A percentile compares a stretch with the other conserved stretches of the same genome.
Evolutionary conservation across 2,113 vertebrate genomes (phyloP).

Genomic region (Theropithecus gelada): DNA sequence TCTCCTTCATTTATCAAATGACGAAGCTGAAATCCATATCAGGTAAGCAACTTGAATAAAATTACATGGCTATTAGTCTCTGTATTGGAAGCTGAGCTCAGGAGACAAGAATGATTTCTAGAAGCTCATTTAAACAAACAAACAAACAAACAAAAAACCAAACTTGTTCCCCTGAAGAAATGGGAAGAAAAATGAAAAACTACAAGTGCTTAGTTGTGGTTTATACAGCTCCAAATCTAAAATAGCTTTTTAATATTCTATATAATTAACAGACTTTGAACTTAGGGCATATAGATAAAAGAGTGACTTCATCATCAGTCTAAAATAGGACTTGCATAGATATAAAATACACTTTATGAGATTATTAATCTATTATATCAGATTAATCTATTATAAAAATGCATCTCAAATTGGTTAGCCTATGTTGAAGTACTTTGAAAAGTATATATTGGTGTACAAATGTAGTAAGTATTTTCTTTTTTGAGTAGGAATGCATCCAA

Average conservation of each 20-base stretch:
- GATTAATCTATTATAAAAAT: neutral
- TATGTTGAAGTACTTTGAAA: neutral
- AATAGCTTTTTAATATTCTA: constrained; percentile 9
- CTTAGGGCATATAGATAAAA: neutral
- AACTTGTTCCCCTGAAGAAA: neutral
- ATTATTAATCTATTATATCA: neutral
- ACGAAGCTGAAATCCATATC: neutral
- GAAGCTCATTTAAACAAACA: neutral
- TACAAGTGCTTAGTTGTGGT: neutral
- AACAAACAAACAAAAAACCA: neutral
- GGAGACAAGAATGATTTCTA: constrained; percentile 8
- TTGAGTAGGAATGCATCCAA: constrained; percentile 29
- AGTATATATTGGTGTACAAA: neutral
- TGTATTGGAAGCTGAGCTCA: neutral
- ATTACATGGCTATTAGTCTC: neutral
- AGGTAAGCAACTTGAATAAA: neutral
- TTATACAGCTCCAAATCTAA: neutral
- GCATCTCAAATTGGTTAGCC: neutral
- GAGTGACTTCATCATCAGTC: neutral
- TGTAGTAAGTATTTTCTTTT: neutral
- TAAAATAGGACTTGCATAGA: neutral
- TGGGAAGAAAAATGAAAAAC: neutral
- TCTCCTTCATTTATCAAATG: neutral
- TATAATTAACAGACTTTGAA: neutral
- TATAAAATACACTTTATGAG: neutral